These are phyloP conservation scores for Rhombomys opimus DNA, from an alignment of 2,113 vertebrate species.

Conservation along the genomic window DNA sequence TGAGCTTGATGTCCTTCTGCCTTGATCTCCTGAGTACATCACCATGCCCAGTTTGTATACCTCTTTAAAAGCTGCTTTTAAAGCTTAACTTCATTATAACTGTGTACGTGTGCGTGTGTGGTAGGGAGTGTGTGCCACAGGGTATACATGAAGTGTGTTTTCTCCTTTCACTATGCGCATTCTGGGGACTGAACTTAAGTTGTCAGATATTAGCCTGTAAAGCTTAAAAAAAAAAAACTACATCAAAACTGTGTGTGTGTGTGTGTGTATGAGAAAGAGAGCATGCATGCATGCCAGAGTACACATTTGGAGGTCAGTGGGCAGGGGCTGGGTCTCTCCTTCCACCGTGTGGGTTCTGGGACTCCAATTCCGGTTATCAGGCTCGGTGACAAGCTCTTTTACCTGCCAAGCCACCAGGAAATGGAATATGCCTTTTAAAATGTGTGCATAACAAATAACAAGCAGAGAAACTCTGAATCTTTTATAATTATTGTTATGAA, in stretches of 20 bases:
- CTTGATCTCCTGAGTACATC: neutral
- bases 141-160: too few species aligned
- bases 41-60: neutral
- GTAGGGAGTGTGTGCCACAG: neutral
- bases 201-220: neutral
- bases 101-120: neutral
- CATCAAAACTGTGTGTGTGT: neutral
- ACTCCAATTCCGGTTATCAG: neutral
- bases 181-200: neutral
- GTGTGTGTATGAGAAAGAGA: neutral
- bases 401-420: neutral
- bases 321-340: neutral
- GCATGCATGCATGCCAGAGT: neutral
- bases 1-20: neutral
- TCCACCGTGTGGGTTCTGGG: neutral
- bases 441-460: neutral
- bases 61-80: neutral
- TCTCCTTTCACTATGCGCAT: neutral
- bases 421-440: neutral
- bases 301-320: neutral
- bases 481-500: constrained; percentile 1
- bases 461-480: neutral
- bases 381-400: neutral
- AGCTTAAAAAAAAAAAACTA: too few species aligned
- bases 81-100: neutral